These are phyloP conservation scores for Artemisiospiza belli DNA, from an alignment of 2,113 vertebrate genomes.

Conservation along the genomic window DNA sequence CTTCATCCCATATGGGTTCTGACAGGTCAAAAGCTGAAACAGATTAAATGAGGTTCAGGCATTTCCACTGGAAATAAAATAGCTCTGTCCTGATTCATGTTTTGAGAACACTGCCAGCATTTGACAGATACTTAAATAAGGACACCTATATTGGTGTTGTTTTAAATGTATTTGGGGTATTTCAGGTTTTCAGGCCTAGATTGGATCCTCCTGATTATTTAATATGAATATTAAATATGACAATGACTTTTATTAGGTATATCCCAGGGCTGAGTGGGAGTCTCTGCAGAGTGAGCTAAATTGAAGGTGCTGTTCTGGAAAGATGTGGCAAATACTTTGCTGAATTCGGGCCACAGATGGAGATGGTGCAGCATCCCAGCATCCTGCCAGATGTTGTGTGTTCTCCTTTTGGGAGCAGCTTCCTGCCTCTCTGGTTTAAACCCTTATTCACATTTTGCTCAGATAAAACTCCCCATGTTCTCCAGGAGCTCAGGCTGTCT, in stretches of 20 bases:
- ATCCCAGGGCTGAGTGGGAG: not conserved
- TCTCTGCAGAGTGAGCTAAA: not conserved
- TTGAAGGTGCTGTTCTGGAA: not conserved
- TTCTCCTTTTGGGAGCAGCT: not conserved
- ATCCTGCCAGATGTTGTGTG: not conserved
- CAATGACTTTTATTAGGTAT: not conserved
- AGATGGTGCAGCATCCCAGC: not conserved
- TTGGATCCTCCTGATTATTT: not conserved
- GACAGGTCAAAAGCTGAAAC: constrained; percentile 47
- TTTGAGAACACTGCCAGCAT: not conserved
- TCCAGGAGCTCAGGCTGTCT: not conserved
- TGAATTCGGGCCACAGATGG: not conserved
- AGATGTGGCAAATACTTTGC: not conserved
- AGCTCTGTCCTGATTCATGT: constrained; percentile 42
- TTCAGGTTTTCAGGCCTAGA: not conserved
- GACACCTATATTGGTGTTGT: not conserved
- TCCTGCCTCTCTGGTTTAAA: not conserved
- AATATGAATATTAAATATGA: not conserved
- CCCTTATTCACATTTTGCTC: not conserved
- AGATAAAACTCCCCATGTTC: not conserved
- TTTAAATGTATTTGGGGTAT: not conserved
- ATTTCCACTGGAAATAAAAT: constrained; percentile 38
- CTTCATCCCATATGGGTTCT: not conserved
- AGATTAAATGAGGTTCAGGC: constrained; percentile 33
- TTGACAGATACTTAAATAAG: constrained; percentile 24